Evolutionary conservation across 2,888 invertebrate genomes (phyloP), one percentile per base, ranked within the genome.

Genomic region (Oxytorus armatus): DNA sequence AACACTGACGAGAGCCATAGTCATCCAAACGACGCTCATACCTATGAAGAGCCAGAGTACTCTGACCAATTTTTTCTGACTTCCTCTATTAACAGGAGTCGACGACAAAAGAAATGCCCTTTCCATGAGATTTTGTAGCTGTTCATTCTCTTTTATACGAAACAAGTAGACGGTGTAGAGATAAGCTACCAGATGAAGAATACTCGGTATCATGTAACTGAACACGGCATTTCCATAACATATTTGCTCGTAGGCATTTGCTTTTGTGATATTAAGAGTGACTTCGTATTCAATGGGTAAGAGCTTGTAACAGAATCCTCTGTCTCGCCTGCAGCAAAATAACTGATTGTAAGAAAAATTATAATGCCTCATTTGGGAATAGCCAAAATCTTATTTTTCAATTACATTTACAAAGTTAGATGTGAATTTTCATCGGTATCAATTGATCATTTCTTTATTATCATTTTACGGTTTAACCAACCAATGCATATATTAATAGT

Each of bases 111-210:
- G 92, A 89, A 97, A 97, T 0, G 95, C 96, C 86, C 96, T 93
- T 91, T 97, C 97, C 94, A 97, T 96, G 63, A 97, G 93, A 92
- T 96, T 96, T 86, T 96, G 96, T 66, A 97, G 91, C 86, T 97
- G 96, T 89, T 97, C 97, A 88, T 96, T 96, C 89, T 97, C 96
- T 36, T 95, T 95, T 83, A 95, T 94, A 86, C 96, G 93, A 89
- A 96, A 96, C 65, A 96, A 92, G 87, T 95, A 94, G 69, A 96
- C 93, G 0, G 96, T 95, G 83, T 96, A 95, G 14, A 96, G 85
- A 88, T 96, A 97, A 11, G 96, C 96, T 55, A 93, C 82, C 72
- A 97, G 93, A 92, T 97, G 96, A 29, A 97, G 91, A 65, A 94
- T 85, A 90, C 95, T 95, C 2, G 97, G 97, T 59, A 96, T 93